Evolutionary conservation across 2,888 invertebrate genomes (phyloP).

Genomic region (Dynastes tityus): DNA sequence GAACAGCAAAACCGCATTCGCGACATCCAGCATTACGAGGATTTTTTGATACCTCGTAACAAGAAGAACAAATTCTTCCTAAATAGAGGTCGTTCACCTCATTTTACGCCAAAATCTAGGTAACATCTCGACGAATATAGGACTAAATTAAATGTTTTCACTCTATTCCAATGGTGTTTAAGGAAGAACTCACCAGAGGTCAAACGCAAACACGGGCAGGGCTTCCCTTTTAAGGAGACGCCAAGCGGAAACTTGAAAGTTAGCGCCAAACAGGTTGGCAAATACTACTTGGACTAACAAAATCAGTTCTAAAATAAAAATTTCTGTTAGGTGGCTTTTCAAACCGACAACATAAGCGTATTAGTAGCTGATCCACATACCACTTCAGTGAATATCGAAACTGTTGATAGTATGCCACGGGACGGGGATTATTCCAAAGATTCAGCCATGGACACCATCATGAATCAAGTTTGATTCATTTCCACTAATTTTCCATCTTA

Average conservation of each 20-base stretch:
- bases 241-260: conserved; percentile 82
- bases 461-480: conserved; percentile 39
- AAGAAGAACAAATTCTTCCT: conserved; percentile 40
- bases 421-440: conserved; percentile 58
- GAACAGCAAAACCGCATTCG: conserved; percentile 42
- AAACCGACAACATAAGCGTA: conserved; percentile 80
- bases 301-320: not conserved
- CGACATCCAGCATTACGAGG: conserved; percentile 42
- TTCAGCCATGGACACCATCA: conserved; percentile 63
- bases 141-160: not conserved
- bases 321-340: conserved; percentile 76
- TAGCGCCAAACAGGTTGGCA: conserved; percentile 77
- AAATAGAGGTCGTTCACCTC: conserved; percentile 9
- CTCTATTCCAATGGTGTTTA: conserved; percentile 40
- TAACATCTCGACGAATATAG: not conserved
- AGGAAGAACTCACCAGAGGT: conserved; percentile 49
- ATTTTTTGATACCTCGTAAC: conserved; percentile 41
- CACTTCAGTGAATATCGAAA: conserved; percentile 76
- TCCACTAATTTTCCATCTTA: not conserved
- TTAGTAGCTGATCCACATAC: conserved; percentile 78
- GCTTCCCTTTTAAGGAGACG: conserved; percentile 79
- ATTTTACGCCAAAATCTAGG: conserved; percentile 23
- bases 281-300: not conserved
- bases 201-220: conserved; percentile 27
- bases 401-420: conserved; percentile 52